These are phyloP conservation scores for Alouatta palliata DNA, from an alignment of 2,113 vertebrate species.

Conservation along the genomic window DNA sequence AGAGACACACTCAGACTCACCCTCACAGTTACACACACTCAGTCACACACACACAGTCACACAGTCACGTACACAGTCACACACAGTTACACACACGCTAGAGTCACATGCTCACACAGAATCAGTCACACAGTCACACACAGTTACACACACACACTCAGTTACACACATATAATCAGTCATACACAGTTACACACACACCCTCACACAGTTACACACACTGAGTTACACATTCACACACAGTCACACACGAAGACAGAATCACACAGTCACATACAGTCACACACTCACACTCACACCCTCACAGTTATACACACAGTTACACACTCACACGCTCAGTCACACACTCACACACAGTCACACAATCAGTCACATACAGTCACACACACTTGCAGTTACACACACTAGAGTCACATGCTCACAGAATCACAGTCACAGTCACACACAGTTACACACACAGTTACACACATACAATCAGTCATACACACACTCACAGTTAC, in stretches of 20 bases:
- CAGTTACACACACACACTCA: background rate
- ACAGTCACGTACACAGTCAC: background rate
- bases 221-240: background rate
- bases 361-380: background rate
- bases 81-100: background rate
- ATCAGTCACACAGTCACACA: background rate
- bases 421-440: background rate
- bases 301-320: background rate
- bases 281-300: background rate
- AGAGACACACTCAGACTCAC: background rate
- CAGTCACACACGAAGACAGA: background rate
- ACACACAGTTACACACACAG: background rate
- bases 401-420: too few relatives aligned
- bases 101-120: background rate
- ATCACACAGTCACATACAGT: background rate
- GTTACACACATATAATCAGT: background rate
- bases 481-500: background rate
- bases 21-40: background rate
- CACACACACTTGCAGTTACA: background rate
- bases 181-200: background rate
- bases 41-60: background rate
- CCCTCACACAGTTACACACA: background rate
- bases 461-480: too few relatives aligned
- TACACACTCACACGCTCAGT: background rate
- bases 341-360: background rate